These are phyloP conservation scores for Porites lutea DNA, from an alignment of 64 coral and sea anemone genomes.

Conservation along the genomic window DNA sequence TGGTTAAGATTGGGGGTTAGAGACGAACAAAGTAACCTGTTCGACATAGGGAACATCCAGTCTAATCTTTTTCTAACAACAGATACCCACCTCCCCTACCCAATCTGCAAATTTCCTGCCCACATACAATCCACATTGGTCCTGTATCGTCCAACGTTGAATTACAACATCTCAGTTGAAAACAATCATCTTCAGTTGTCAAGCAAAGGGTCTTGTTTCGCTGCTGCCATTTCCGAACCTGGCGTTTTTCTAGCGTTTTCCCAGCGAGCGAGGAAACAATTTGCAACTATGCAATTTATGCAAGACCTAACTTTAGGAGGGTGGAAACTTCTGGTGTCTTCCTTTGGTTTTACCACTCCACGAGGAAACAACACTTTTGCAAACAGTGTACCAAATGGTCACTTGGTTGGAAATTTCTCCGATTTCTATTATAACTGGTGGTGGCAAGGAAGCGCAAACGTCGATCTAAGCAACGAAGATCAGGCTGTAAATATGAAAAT, in stretches of 20 bases:
- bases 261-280: neutral
- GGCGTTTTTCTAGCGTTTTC: conserved; percentile 7
- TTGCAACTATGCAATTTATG: neutral
- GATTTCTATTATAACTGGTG: conserved; percentile 17
- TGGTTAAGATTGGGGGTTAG: conserved; percentile 21
- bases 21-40: neutral
- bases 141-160: conserved; percentile 25
- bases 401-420: neutral
- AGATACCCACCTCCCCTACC: neutral
- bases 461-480: neutral
- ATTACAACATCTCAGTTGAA: conserved; percentile 12
- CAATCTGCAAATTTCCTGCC: conserved; percentile 8
- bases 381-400: neutral
- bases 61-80: neutral
- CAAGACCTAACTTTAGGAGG: neutral
- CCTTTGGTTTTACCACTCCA: neutral
- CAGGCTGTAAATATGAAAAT: neutral
- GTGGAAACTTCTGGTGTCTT: neutral
- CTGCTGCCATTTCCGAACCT: conserved; percentile 9
- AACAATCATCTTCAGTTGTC: neutral
- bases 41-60: conserved; percentile 23
- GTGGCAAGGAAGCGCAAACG: neutral
- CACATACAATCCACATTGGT: neutral
- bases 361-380: neutral
- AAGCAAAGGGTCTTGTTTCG: conserved; percentile 33